Evolutionary conservation across 2,888 invertebrate genomes (phyloP).

Genomic region (Gibbula magus): DNA sequence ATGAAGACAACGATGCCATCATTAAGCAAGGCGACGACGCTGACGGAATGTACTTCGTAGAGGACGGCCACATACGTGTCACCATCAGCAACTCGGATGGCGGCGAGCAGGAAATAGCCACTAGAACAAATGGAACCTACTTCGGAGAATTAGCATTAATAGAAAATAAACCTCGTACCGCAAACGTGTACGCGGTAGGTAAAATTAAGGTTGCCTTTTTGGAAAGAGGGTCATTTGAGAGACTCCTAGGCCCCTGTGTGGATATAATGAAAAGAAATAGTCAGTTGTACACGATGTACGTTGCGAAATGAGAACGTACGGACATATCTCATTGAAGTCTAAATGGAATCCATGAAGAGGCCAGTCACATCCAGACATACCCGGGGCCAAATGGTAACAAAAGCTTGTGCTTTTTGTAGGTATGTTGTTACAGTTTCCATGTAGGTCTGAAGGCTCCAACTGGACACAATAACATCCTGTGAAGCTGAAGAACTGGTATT

Average conservation of each 20-base stretch:
- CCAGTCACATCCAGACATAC: slow-evolving; percentile 1
- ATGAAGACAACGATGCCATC: slow-evolving; percentile 68
- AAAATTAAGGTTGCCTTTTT: slow-evolving; percentile 94
- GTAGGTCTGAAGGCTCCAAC: neutral
- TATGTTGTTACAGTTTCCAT: neutral
- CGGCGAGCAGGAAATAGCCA: slow-evolving; percentile 82
- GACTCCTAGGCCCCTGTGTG: slow-evolving; percentile 97
- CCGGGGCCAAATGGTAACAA: neutral
- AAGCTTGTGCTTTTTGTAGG: neutral
- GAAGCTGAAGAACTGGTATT: too few species aligned
- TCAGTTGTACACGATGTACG: slow-evolving; percentile 69
- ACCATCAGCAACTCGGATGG: slow-evolving; percentile 84
- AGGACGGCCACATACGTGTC: slow-evolving; percentile 89
- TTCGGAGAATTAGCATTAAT: slow-evolving; percentile 97
- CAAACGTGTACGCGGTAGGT: slow-evolving; percentile 84
- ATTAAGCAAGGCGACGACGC: slow-evolving; percentile 72
- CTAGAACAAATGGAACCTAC: slow-evolving; percentile 84
- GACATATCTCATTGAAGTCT: neutral
- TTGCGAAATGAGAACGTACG: slow-evolving; percentile 30
- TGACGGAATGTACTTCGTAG: slow-evolving; percentile 75
- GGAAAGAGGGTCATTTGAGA: slow-evolving; percentile 97
- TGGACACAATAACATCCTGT: too few species aligned
- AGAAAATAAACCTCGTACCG: slow-evolving; percentile 96
- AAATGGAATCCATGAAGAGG: neutral
- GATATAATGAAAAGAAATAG: slow-evolving; percentile 92